Evolutionary conservation across 2,888 invertebrate species (phyloP).

Genomic region (Blera fallax): DNA sequence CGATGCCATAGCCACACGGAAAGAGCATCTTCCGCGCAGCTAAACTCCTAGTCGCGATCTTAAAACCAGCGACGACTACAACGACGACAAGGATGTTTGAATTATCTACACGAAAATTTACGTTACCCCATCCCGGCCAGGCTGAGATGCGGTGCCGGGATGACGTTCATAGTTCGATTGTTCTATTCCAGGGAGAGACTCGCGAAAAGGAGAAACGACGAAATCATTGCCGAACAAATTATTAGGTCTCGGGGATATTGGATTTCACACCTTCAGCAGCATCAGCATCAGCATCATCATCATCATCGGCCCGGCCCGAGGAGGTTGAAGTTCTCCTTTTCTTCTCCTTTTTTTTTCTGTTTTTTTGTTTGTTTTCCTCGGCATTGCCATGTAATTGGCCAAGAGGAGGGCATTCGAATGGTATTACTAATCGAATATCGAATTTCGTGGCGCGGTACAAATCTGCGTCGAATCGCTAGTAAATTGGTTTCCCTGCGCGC

Average conservation of each 20-base stretch:
- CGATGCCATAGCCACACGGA: conserved; percentile 37
- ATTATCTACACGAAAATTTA: conserved; percentile 60
- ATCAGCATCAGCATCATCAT: conserved; percentile 43
- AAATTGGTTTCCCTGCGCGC: conserved; percentile 57
- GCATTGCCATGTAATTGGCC: conserved; percentile 65
- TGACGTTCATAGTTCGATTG: conserved; percentile 62
- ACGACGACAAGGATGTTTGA: conserved; percentile 70
- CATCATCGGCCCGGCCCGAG: conserved; percentile 1
- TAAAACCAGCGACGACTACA: conserved; percentile 12
- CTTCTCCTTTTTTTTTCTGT: neutral
- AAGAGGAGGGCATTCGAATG: conserved; percentile 62
- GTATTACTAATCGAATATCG: conserved; percentile 77
- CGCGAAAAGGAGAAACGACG: conserved; percentile 57
- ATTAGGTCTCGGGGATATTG: conserved; percentile 72
- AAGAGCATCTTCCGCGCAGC: neutral
- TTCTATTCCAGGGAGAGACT: conserved; percentile 54
- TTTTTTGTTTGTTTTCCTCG: conserved; percentile 56
- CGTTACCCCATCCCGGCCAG: conserved; percentile 22
- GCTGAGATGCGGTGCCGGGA: neutral
- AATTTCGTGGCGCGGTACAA: conserved; percentile 75
- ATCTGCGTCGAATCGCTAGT: conserved; percentile 65
- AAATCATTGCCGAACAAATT: conserved; percentile 72
- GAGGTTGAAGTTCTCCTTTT: conserved; percentile 22
- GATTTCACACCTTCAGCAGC: conserved; percentile 73
- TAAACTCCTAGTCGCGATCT: conserved; percentile 6